Conservation (phyloP, 2,888 invertebrate genomes). For the Stratiomys singularior region DNA sequence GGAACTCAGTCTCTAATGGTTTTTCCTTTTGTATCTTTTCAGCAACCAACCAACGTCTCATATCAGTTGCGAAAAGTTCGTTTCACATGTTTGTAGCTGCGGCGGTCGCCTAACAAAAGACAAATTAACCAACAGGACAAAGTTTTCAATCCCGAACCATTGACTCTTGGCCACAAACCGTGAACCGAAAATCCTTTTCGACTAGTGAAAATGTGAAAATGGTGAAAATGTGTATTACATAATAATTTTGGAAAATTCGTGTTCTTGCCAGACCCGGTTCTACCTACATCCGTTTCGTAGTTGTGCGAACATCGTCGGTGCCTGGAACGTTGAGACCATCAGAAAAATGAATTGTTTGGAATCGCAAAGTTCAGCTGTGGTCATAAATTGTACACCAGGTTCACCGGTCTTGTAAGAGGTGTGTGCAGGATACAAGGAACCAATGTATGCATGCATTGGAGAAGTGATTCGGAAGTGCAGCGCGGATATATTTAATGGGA, state of each 20-base stretch:
- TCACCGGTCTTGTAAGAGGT: no score
- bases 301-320: not conserved
- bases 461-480: conserved; percentile 23
- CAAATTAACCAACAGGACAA: not conserved
- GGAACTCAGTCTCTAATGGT: no score
- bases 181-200: not conserved
- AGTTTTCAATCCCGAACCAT: not conserved
- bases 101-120: not conserved
- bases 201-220: conserved; percentile 5
- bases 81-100: no score
- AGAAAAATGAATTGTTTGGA: not conserved
- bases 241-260: conserved; percentile 13
- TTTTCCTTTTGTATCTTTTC: no score
- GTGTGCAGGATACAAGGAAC: not conserved
- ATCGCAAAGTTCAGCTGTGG: not conserved
- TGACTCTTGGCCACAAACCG: not conserved
- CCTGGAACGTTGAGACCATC: not conserved
- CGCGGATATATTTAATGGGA: not conserved
- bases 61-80: no score
- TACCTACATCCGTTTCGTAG: no score
- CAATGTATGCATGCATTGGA: not conserved
- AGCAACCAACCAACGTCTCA: no score
- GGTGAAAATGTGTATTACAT: conserved; percentile 29
- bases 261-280: not conserved
- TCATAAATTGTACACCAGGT: not conserved